phyloP scores from a whole-genome alignment of 2,113 vertebrate species.

The Junco hyemalis region DNA sequence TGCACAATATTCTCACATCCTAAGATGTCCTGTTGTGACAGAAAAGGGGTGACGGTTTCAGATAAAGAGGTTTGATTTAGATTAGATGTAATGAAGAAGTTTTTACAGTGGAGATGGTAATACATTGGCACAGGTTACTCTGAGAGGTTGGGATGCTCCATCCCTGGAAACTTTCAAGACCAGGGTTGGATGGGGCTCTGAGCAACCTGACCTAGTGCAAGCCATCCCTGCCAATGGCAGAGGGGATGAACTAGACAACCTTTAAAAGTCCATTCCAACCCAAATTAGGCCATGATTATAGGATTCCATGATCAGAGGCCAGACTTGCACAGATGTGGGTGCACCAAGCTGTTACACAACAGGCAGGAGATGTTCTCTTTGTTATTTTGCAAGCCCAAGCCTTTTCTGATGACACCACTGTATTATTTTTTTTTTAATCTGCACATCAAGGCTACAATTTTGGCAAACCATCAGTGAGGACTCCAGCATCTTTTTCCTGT shows the following conservation, averaged over 20 bases:
- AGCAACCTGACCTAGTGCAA: not conserved
- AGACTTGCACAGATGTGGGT: not conserved
- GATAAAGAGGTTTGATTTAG: not conserved
- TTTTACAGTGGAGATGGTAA: not conserved
- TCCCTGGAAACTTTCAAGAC: not conserved
- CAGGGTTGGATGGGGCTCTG: not conserved
- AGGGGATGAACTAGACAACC: not conserved
- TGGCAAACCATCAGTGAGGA: not conserved
- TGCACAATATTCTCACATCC: not conserved
- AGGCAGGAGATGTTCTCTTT: not conserved
- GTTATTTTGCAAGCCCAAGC: not conserved
- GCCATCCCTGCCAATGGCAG: not conserved
- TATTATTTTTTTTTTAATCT: not conserved
- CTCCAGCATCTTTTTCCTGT: not conserved
- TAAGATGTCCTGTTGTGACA: not conserved
- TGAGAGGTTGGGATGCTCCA: not conserved
- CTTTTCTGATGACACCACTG: not conserved
- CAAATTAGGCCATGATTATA: not conserved
- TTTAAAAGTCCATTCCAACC: not conserved
- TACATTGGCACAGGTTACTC: not conserved
- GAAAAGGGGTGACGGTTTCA: not conserved
- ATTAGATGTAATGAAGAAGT: not conserved
- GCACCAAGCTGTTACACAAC: not conserved
- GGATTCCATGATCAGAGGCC: not conserved
- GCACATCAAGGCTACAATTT: not conserved